Conservation (phyloP, 2,888 invertebrate species). For the Geophilus truncorum region DNA sequence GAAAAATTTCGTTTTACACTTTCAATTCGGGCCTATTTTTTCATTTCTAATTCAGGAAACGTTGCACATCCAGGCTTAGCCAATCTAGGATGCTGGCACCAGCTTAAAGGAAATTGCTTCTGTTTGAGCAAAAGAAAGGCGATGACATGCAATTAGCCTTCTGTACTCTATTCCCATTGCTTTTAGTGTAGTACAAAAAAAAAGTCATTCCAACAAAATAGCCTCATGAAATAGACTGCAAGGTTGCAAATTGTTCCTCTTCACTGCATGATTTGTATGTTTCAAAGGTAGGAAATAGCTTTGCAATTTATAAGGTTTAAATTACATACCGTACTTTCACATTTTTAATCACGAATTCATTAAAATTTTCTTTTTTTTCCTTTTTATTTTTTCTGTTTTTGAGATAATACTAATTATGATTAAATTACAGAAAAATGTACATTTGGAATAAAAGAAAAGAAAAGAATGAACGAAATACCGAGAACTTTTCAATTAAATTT, state of each 20-base stretch:
- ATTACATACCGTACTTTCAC: neutral
- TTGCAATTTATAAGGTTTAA: neutral
- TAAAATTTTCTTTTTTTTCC: neutral
- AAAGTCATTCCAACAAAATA: neutral
- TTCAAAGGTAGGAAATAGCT: neutral
- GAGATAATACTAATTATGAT: neutral
- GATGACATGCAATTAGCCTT: neutral
- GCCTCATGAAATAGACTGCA: neutral
- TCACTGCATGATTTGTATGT: neutral
- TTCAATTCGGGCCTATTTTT: neutral
- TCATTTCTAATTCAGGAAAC: neutral
- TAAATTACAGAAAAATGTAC: no score
- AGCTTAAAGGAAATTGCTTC: neutral
- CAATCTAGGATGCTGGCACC: neutral
- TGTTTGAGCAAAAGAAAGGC: neutral
- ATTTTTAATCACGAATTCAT: neutral
- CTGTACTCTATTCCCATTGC: neutral
- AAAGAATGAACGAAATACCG: neutral
- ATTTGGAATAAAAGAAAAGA: no score
- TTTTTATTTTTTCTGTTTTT: neutral
- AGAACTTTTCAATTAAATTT: neutral
- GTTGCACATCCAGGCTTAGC: neutral
- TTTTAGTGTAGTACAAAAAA: neutral
- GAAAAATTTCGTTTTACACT: neutral
- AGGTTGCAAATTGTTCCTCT: neutral